A percentile compares a stretch with the other conserved stretches of the same genome.
Evolutionary conservation across 2,797 vertebrate genomes (phyloP).

Genomic region (Anguilla pacifica): DNA sequence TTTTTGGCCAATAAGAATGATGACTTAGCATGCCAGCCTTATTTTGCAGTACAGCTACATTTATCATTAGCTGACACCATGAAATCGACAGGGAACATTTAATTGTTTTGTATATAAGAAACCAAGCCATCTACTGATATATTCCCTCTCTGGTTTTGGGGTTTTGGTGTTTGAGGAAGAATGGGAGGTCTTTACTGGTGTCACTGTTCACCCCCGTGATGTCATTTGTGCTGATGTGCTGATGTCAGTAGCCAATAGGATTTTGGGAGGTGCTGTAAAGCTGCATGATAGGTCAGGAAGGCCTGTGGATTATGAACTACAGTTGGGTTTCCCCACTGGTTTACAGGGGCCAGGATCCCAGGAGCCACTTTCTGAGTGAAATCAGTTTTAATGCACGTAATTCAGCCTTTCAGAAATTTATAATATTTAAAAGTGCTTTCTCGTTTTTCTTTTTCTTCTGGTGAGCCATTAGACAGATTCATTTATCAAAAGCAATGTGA

Average conservation of each 20-base stretch:
- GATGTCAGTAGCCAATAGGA: not conserved
- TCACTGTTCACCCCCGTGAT: no score
- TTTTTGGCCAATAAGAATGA: not conserved
- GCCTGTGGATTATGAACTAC: not conserved
- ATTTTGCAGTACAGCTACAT: not conserved
- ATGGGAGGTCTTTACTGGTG: not conserved
- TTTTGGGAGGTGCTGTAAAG: not conserved
- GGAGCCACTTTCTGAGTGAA: not conserved
- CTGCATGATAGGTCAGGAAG: not conserved
- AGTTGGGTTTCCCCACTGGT: not conserved
- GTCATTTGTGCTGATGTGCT: not conserved
- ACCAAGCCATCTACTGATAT: not conserved
- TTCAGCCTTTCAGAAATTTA: not conserved
- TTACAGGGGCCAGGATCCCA: not conserved
- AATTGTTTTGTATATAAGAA: not conserved
- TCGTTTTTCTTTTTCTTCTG: not conserved
- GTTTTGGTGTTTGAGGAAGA: not conserved
- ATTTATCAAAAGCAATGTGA: not conserved
- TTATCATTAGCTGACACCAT: not conserved
- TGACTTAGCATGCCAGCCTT: not conserved
- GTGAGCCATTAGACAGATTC: not conserved
- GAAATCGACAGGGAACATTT: not conserved
- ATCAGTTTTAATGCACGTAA: not conserved
- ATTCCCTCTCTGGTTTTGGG: slow-evolving; percentile 3
- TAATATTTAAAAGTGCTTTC: not conserved